Percentiles rank a stretch among this genome's conserved stretches.
Conservation (phyloP, 1,140 invertebrate species). For the Idris sp. region DNA sequence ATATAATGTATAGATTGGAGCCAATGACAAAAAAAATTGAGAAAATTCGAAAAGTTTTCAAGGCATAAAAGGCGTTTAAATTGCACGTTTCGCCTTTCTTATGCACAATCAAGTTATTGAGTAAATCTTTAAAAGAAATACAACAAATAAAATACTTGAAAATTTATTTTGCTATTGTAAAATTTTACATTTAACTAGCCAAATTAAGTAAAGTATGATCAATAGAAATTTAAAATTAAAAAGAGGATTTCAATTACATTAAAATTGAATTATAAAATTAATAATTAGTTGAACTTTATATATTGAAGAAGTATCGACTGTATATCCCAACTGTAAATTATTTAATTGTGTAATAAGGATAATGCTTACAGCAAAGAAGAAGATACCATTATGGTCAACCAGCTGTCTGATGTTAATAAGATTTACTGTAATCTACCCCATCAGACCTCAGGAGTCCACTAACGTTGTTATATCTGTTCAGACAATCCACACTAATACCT, state of each 20-base stretch:
- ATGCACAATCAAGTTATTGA: conserved; percentile 1
- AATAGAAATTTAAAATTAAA: too few species aligned
- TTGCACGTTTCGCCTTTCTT: conserved; percentile 27
- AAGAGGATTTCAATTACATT: too few species aligned
- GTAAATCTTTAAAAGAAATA: conserved; percentile 16
- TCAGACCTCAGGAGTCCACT: conserved; percentile 47
- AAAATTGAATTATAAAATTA: too few species aligned
- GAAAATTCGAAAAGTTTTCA: conserved; percentile 31
- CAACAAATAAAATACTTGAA: conserved; percentile 26
- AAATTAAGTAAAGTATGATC: too few species aligned
- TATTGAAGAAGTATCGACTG: too few species aligned
- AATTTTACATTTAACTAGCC: too few species aligned
- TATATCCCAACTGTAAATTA: conserved; percentile 29
- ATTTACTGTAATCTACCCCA: conserved; percentile 50
- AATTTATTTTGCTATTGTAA: conserved; percentile 4
- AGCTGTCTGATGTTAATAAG: conserved; percentile 51
- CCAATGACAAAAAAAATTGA: conserved; percentile 31
- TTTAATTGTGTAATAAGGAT: conserved; percentile 36
- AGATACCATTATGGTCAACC: conserved; percentile 41
- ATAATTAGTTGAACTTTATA: too few species aligned
- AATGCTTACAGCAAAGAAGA: conserved; percentile 32
- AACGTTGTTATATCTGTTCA: conserved; percentile 43
- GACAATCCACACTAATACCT: conserved; percentile 40
- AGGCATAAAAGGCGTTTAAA: conserved; percentile 31
- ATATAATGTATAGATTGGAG: conserved; percentile 51